Conservation (phyloP, 2,113 vertebrate genomes). For the Murina feae region DNA sequence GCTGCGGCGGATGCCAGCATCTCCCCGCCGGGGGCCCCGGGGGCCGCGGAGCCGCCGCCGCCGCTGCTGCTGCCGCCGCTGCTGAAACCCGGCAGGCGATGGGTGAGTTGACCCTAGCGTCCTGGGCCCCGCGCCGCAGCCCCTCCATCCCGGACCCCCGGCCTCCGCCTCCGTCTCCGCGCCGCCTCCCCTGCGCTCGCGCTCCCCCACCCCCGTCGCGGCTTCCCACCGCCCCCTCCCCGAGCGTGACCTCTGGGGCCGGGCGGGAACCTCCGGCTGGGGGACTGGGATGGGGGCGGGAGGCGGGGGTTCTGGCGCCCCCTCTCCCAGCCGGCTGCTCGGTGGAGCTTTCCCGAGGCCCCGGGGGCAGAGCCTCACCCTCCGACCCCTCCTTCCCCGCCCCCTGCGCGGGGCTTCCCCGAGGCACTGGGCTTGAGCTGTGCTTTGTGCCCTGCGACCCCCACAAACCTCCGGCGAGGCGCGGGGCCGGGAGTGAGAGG, state of each 20-base stretch:
- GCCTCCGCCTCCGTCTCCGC: not conserved
- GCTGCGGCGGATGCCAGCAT: constrained; percentile 73
- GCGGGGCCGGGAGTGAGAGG: constrained; percentile 42
- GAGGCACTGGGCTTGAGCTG: not conserved
- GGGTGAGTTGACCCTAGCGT: constrained; percentile 72
- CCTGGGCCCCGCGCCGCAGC: not conserved
- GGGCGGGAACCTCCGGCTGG: not conserved
- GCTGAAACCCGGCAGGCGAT: constrained; percentile 77
- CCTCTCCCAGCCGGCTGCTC: constrained; percentile 35
- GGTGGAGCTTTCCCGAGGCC: not conserved
- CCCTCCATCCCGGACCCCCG: not conserved
- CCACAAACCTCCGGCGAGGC: not conserved
- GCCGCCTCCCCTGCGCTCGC: not conserved
- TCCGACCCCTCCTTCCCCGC: not conserved
- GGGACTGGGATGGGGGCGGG: not conserved
- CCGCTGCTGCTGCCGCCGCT: constrained; percentile 71
- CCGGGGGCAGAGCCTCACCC: not conserved
- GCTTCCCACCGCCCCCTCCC: not conserved
- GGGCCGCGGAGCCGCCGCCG: constrained; percentile 76
- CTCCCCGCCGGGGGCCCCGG: constrained; percentile 76
- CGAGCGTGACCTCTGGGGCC: constrained; percentile 20
- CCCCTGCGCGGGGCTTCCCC: not conserved
- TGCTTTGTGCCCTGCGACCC: constrained; percentile 61
- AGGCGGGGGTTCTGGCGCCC: not conserved
- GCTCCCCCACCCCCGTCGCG: not conserved